Evolutionary conservation across 2,888 invertebrate genomes (phyloP).

Genomic region (Meteorus colon): DNA sequence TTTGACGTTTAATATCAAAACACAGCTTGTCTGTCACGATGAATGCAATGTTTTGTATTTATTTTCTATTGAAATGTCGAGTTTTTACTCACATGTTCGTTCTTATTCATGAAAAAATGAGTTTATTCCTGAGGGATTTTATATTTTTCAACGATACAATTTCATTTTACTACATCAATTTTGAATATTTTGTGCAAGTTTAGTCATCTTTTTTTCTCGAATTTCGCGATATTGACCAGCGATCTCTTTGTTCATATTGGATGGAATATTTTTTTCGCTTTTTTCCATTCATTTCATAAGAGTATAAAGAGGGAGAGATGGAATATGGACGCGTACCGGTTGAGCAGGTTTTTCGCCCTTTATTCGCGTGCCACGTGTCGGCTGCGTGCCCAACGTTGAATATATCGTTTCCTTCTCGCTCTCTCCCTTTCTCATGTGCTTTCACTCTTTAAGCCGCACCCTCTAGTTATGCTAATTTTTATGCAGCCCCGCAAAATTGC

Average conservation of each 20-base stretch:
- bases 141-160: neutral
- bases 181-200: neutral
- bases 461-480: slow-evolving; percentile 61
- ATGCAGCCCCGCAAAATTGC: slow-evolving; percentile 53
- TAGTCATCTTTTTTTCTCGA: neutral
- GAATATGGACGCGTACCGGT: slow-evolving; percentile 27
- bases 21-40: too few relatives aligned
- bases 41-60: too few relatives aligned
- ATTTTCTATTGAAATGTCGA: too few relatives aligned
- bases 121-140: too few relatives aligned
- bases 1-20: too few relatives aligned
- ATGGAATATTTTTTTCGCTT: neutral
- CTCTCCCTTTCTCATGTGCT: slow-evolving; percentile 28
- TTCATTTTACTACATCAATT: neutral
- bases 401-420: slow-evolving; percentile 20
- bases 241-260: slow-evolving; percentile 5
- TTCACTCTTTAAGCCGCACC: neutral
- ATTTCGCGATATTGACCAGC: neutral
- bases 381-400: slow-evolving; percentile 51
- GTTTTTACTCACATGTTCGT: neutral
- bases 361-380: slow-evolving; percentile 56
- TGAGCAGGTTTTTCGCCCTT: slow-evolving; percentile 28
- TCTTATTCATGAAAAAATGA: neutral
- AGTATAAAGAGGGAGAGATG: slow-evolving; percentile 20
- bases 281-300: neutral